phyloP scores from a whole-genome alignment of 2,888 invertebrate genomes.

The Phoenoteleia sp. region DNA sequence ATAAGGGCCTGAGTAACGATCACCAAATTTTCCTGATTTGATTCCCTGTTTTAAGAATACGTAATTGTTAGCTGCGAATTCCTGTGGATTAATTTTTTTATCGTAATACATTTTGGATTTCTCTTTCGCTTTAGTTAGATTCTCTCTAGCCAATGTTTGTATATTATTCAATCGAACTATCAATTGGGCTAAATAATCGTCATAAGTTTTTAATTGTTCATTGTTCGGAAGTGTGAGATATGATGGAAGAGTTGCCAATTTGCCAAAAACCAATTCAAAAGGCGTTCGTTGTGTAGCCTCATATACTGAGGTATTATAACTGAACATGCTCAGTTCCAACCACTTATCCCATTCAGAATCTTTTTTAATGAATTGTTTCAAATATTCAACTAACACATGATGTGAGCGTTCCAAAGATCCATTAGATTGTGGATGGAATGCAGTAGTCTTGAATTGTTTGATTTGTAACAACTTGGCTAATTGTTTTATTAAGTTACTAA shows the following conservation, averaged over 20 bases:
- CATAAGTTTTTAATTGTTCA: neutral
- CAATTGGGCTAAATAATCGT: neutral
- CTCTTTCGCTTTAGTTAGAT: neutral
- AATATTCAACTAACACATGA: neutral
- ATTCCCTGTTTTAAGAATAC: neutral
- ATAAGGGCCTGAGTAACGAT: too few relatives aligned
- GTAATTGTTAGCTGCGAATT: neutral
- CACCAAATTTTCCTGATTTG: too few relatives aligned
- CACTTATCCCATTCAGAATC: neutral
- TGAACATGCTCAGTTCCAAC: neutral
- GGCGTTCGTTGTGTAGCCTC: neutral
- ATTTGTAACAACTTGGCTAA: too few relatives aligned
- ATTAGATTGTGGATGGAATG: too few relatives aligned
- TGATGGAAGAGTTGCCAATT: neutral
- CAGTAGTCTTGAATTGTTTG: too few relatives aligned
- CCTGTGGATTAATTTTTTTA: neutral
- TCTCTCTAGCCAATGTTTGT: neutral
- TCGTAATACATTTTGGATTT: too few relatives aligned
- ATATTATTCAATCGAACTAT: neutral
- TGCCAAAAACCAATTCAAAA: neutral
- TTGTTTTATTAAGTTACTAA: too few relatives aligned
- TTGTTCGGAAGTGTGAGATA: neutral
- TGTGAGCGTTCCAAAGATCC: too few relatives aligned
- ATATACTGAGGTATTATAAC: neutral
- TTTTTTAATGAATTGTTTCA: neutral